These are phyloP conservation scores for Strix uralensis DNA, from an alignment of 2,113 vertebrate species.

Conservation along the genomic window DNA sequence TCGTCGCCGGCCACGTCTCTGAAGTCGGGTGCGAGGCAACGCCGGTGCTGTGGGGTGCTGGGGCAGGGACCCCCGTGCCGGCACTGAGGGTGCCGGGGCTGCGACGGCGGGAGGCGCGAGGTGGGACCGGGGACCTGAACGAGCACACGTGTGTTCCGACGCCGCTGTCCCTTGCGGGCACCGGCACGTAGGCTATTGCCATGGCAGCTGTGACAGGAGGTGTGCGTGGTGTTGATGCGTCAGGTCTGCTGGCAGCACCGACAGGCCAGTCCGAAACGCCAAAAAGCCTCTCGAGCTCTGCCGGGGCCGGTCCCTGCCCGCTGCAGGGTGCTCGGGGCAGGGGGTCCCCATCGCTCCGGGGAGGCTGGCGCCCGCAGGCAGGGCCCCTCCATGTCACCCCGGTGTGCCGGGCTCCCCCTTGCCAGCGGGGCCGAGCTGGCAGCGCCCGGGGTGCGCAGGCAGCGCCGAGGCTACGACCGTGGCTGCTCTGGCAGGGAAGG, in stretches of 20 bases:
- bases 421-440: background rate
- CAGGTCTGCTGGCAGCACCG: background rate
- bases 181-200: background rate
- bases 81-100: fast-evolving
- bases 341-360: fast-evolving
- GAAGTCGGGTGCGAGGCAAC: fast-evolving
- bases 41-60: fast-evolving
- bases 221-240: background rate
- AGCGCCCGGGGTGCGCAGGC: background rate
- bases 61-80: background rate
- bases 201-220: background rate
- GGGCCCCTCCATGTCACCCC: fast-evolving
- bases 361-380: fast-evolving
- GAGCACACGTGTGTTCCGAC: fast-evolving
- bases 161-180: background rate
- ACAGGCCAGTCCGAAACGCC: background rate
- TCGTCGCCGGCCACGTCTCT: fast-evolving
- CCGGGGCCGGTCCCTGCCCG: background rate
- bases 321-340: background rate
- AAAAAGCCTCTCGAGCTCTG: background rate
- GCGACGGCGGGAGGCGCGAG: fast-evolving
- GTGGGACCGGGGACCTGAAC: fast-evolving
- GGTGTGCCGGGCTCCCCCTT: too few relatives aligned
- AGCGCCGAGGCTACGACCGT: background rate
- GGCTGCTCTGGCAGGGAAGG: background rate